Base-by-base conservation (phyloP, 2,113 vertebrate species). In the Lynx canadensis region DNA sequence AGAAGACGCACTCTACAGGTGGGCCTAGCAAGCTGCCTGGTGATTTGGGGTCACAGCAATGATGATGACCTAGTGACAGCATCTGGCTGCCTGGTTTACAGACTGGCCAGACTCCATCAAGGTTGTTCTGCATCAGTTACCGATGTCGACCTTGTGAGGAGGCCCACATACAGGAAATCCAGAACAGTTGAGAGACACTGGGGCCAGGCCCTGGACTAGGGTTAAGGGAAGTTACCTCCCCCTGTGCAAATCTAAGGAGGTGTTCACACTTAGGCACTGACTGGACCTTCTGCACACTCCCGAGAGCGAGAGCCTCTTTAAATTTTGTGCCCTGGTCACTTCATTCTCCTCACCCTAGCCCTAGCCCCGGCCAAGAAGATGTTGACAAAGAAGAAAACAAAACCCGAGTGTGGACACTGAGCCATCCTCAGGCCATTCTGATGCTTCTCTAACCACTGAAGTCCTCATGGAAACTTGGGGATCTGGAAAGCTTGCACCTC, bases 41-140 rank as follows among this genome's bases (percentile, higher is more conserved):
- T 98, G 99, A 0, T 99, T 99, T 96, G 99, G 99, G 96, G 99
- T 99, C 92, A 99, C 98, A 0, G 99, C 99, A 0, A 99, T 98
- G 98, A 99, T 99, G 76, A 48, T 27, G 38, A 31, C 41, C 74
- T 27, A 48, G 27, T 41, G 41, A 48, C 15, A 79, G 98, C 99
- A 99, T 97, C 99, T 99, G 0, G 99, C 99, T 98, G 99, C 99
- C 98, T 99, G 97, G 98, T 99, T 99, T n/a, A 99, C 99, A 9
- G 99, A 99, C 98, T 99, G 99, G 97, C 79, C 50, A 55, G 79
- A 36, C 33, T 81, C 48, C 29, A 15, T 31, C 31, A 18, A 9
- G 55, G 8, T 38, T 33, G 14, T 50, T 87, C 63, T 52, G 23
- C 4, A 69, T 48, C 14, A 18, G 12, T 92, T 57, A 41, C 4